Conservation (phyloP, 2,113 vertebrate genomes). For the Murina feae region DNA sequence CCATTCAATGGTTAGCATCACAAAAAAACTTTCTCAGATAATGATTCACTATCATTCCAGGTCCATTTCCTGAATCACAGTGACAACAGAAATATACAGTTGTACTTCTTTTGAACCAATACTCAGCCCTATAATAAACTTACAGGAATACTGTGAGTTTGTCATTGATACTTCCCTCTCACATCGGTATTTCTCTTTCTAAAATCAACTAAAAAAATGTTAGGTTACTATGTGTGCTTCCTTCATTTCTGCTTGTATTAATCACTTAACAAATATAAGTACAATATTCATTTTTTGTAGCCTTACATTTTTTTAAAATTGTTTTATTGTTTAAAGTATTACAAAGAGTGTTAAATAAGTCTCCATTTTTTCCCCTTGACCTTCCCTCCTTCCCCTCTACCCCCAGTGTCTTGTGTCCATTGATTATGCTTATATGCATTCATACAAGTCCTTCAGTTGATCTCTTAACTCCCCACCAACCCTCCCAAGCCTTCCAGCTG, state of each 20-base stretch:
- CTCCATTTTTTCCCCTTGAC: too few species aligned
- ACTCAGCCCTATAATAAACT: not conserved
- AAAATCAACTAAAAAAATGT: not conserved
- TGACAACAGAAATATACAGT: not conserved
- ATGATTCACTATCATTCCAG: not conserved
- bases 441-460: too few species aligned
- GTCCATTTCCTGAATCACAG: not conserved
- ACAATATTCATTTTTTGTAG: not conserved
- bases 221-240: not conserved
- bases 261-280: not conserved
- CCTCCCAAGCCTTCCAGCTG: too few species aligned
- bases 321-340: too few species aligned
- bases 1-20: not conserved
- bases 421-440: too few species aligned
- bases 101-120: not conserved
- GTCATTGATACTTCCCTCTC: not conserved
- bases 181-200: not conserved
- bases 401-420: too few species aligned
- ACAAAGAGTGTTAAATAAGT: too few species aligned
- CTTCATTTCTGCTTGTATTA: not conserved
- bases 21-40: not conserved
- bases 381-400: too few species aligned
- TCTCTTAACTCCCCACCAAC: too few species aligned
- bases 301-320: not conserved
- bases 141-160: not conserved